Conservation (phyloP, 2,113 vertebrate genomes). For the Noturus placidus region DNA sequence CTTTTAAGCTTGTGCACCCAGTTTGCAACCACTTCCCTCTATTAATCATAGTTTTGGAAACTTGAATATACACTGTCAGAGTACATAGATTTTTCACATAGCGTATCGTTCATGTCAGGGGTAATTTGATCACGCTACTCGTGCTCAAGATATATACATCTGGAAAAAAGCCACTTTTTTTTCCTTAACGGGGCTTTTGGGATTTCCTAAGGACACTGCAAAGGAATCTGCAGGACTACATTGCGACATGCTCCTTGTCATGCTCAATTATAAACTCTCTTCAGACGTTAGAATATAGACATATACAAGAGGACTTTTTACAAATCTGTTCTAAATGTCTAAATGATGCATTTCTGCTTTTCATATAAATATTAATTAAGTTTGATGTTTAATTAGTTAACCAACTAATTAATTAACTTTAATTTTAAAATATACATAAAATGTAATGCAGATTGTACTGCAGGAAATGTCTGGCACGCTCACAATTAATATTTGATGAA, state of each 20-base stretch:
- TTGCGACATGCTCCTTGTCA: neutral
- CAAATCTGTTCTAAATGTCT: neutral
- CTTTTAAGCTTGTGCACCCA: neutral
- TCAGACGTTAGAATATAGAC: neutral
- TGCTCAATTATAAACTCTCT: neutral
- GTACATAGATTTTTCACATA: constrained; percentile 53
- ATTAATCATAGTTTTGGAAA: constrained; percentile 9
- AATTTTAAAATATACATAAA: too few relatives aligned
- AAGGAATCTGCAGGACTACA: constrained; percentile 28
- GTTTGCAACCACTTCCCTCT: neutral
- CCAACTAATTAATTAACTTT: too few relatives aligned
- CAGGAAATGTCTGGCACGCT: neutral
- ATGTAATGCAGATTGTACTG: neutral
- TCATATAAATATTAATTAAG: neutral
- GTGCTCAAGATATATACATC: constrained; percentile 10
- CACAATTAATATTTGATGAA: neutral
- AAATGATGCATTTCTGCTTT: neutral
- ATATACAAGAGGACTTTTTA: too few relatives aligned
- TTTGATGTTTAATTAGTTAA: neutral
- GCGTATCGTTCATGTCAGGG: constrained; percentile 44
- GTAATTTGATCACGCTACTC: constrained; percentile 30
- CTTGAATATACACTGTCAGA: constrained; percentile 24
- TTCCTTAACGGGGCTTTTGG: constrained; percentile 48
- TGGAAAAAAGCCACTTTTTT: constrained; percentile 45
- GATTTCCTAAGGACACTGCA: constrained; percentile 37